These are phyloP conservation scores for Tamandua tetradactyla DNA, from an alignment of 2,797 vertebrate genomes.

Conservation along the genomic window DNA sequence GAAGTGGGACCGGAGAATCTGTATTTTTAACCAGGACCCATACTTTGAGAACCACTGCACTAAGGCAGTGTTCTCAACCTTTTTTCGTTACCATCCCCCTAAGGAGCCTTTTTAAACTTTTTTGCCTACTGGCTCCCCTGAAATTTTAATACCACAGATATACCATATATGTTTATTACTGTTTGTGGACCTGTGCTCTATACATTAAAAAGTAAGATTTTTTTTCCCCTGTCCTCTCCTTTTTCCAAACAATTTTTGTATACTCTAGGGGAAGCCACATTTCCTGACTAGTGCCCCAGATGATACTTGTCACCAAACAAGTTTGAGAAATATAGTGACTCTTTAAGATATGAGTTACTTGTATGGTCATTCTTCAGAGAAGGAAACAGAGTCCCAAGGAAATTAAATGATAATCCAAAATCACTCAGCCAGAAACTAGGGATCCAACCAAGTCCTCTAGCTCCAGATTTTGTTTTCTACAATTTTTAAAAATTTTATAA, in stretches of 20 bases:
- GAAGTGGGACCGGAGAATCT: not conserved
- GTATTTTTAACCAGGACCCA: not conserved
- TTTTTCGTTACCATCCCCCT: not conserved
- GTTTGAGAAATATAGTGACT: not conserved
- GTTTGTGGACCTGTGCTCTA: not conserved
- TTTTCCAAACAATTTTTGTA: not conserved
- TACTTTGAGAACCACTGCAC: not conserved
- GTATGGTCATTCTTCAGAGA: not conserved
- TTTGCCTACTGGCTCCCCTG: not conserved
- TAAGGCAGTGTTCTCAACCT: not conserved
- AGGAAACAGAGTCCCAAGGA: conserved; percentile 13
- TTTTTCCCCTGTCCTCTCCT: not conserved
- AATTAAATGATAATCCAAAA: not conserved
- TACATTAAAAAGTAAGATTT: not conserved
- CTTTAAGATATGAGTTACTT: not conserved
- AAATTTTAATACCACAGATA: conserved; percentile 38
- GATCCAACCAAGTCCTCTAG: not conserved
- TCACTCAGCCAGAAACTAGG: not conserved
- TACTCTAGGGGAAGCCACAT: not conserved
- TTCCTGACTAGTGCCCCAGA: not conserved
- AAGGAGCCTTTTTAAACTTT: conserved; percentile 15
- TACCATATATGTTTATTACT: not conserved
- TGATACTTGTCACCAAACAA: not conserved
- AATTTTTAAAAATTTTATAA: not conserved
- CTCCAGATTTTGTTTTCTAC: not conserved